Percentiles rank a stretch among this genome's conserved stretches.
These are phyloP conservation scores for Periophthalmus modestus DNA, from an alignment of 2,113 vertebrate genomes.

Conservation along the genomic window DNA sequence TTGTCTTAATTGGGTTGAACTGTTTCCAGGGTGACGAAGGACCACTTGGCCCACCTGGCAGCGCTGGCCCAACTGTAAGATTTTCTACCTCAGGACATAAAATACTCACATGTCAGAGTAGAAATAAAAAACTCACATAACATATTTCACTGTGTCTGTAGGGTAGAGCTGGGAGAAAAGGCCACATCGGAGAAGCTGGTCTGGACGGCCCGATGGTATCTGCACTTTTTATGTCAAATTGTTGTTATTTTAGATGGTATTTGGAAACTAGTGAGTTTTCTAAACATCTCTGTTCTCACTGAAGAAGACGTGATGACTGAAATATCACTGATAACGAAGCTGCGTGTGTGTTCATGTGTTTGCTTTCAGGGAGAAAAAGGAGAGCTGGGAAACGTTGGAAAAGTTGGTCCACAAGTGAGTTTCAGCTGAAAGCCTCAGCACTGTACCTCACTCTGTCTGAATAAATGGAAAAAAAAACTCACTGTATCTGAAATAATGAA, in stretches of 20 bases:
- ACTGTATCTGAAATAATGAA: no score
- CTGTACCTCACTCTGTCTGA: no score
- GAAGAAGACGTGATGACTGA: constrained; percentile 6
- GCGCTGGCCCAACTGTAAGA: constrained; percentile 86
- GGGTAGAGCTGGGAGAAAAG: constrained; percentile 91
- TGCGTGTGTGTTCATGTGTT: constrained; percentile 46
- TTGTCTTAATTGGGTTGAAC: constrained; percentile 5
- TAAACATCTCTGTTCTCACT: not conserved
- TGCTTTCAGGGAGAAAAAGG: constrained; percentile 90
- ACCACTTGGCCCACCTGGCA: constrained; percentile 85
- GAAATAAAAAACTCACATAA: not conserved
- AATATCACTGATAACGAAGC: constrained; percentile 51
- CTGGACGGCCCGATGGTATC: constrained; percentile 85
- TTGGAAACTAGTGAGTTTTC: not conserved
- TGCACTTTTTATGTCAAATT: not conserved
- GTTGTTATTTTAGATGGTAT: not conserved
- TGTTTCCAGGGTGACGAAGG: constrained; percentile 91
- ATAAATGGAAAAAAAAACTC: no score
- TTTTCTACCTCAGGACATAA: not conserved
- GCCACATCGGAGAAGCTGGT: constrained; percentile 85
- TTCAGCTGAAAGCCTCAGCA: not conserved
- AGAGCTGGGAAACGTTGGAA: constrained; percentile 87
- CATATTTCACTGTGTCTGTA: constrained; percentile 54
- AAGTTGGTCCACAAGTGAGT: constrained; percentile 90
- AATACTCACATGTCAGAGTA: not conserved